A percentile compares a stretch with the other conserved stretches of the same genome.
Conservation (phyloP, 2,888 invertebrate genomes). For the Merodon equestris region DNA sequence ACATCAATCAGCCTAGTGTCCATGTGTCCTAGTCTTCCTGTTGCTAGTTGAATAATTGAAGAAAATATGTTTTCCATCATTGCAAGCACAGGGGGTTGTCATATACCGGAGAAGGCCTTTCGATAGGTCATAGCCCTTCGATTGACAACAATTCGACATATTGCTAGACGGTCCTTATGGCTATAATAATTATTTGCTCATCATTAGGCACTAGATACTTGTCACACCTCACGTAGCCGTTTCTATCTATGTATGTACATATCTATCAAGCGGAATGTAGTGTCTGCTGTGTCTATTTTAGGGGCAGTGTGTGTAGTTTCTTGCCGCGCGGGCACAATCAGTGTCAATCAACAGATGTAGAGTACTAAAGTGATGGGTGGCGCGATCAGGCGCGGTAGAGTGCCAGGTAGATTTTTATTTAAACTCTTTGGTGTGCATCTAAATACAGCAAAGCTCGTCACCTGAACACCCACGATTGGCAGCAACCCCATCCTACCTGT, state of each 20-base stretch:
- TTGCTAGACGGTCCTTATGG: slow-evolving; percentile 28
- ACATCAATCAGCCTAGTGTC: slow-evolving; percentile 51
- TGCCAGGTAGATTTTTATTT: slow-evolving; percentile 39
- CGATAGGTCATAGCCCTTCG: neutral
- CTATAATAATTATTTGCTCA: slow-evolving; percentile 40
- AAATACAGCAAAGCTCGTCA: slow-evolving; percentile 23
- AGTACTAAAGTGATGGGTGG: neutral
- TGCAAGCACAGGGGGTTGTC: too few relatives aligned
- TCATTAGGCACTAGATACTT: slow-evolving; percentile 27
- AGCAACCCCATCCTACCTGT: neutral
- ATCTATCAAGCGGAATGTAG: slow-evolving; percentile 22
- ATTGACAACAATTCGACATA: slow-evolving; percentile 39
- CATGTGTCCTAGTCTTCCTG: slow-evolving; percentile 34
- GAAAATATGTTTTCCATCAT: slow-evolving; percentile 17
- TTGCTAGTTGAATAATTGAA: slow-evolving; percentile 1
- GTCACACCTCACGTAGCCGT: too few relatives aligned
- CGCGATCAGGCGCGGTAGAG: neutral
- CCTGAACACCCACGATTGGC: slow-evolving; percentile 28
- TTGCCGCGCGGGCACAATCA: slow-evolving; percentile 41
- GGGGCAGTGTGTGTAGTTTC: slow-evolving; percentile 4
- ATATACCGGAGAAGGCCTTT: too few relatives aligned
- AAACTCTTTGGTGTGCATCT: slow-evolving; percentile 11
- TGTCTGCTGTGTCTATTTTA: slow-evolving; percentile 50
- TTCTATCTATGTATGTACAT: neutral
- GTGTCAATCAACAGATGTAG: slow-evolving; percentile 62